Percentiles rank a stretch among this genome's conserved stretches.
phyloP scores from a whole-genome alignment of 2,797 vertebrate species.

The Pristis pectinata region DNA sequence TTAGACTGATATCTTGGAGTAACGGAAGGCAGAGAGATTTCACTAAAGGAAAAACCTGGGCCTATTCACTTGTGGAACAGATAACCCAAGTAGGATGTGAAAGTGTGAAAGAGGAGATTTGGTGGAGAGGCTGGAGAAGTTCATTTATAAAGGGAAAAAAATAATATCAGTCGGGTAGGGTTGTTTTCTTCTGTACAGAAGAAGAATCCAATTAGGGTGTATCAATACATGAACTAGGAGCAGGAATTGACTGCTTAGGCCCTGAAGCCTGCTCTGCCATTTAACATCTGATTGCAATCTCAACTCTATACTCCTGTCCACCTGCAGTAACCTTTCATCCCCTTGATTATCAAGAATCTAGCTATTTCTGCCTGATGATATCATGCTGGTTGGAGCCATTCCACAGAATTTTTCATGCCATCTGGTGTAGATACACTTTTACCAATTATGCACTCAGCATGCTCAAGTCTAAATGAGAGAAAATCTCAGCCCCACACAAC shows the following conservation, averaged over 20 bases:
- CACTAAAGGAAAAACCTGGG: not conserved
- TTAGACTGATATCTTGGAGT: conserved; percentile 39
- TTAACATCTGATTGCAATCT: too few relatives aligned
- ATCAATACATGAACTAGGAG: too few relatives aligned
- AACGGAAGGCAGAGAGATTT: not conserved
- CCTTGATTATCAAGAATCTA: too few relatives aligned
- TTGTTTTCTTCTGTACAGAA: too few relatives aligned
- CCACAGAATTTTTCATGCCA: conserved; percentile 17
- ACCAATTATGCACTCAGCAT: conserved; percentile 22
- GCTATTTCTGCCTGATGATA: not conserved
- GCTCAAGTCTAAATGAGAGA: not conserved
- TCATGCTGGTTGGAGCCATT: not conserved
- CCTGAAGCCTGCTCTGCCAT: too few relatives aligned
- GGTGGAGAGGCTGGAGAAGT: too few relatives aligned
- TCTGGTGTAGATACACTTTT: not conserved
- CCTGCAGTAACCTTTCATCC: too few relatives aligned
- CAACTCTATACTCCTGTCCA: too few relatives aligned
- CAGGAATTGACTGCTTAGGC: too few relatives aligned
- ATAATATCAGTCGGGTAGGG: too few relatives aligned
- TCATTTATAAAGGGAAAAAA: not conserved
- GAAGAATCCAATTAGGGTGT: too few relatives aligned
- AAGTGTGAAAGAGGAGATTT: not conserved
- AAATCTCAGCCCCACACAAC: not conserved
- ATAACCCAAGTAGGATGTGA: not conserved
- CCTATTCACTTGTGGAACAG: not conserved